phyloP scores from a whole-genome alignment of 2,888 invertebrate species.

The Watsonalla binaria region DNA sequence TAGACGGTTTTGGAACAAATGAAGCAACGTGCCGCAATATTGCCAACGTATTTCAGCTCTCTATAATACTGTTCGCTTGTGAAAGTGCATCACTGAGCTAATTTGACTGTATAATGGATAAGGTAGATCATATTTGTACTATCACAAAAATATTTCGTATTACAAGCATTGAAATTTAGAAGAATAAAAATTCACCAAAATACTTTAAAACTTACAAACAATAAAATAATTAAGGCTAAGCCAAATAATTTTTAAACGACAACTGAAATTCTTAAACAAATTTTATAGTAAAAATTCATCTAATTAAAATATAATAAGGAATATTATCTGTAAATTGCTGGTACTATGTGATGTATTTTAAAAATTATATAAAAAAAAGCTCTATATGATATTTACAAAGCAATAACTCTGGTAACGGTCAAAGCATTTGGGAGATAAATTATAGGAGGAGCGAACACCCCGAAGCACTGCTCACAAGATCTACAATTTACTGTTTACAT shows the following conservation, averaged over 20 bases:
- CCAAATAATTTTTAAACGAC: conserved; percentile 39
- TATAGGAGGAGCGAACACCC: background rate
- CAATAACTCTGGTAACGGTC: conserved; percentile 13
- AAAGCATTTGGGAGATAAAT: background rate
- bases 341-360: conserved; percentile 3
- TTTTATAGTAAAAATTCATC: conserved; percentile 3
- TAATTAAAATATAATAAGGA: conserved; percentile 3
- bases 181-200: conserved; percentile 21
- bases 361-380: conserved; percentile 2
- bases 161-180: conserved; percentile 6
- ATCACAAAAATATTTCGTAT: conserved; percentile 52
- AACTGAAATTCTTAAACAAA: conserved; percentile 3
- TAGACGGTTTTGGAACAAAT: conserved; percentile 23
- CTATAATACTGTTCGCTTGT: conserved; percentile 58
- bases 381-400: conserved; percentile 7
- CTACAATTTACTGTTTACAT: background rate
- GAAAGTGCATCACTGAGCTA: conserved; percentile 31
- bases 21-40: conserved; percentile 21
- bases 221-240: conserved; percentile 47
- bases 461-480: conserved; percentile 4
- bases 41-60: conserved; percentile 28
- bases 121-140: conserved; percentile 68
- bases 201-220: conserved; percentile 39
- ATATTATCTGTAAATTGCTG: conserved; percentile 8
- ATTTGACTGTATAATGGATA: conserved; percentile 31